phyloP scores from a whole-genome alignment of 2,113 vertebrate species.

The Artemisiospiza belli region DNA sequence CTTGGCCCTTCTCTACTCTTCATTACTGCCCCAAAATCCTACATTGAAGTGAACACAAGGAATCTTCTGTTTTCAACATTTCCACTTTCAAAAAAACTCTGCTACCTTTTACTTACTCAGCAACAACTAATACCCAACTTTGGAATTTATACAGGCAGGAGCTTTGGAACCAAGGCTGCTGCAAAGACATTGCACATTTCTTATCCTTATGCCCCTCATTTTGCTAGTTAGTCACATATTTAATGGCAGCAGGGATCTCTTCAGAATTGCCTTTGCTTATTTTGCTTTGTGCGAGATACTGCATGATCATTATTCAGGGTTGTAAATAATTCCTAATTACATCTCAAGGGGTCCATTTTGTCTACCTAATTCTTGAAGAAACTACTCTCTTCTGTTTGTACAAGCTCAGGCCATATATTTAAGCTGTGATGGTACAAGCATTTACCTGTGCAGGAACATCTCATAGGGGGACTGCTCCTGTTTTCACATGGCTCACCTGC shows the following conservation, averaged over 20 bases:
- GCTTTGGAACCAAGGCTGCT: neutral
- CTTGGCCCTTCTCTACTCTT: neutral
- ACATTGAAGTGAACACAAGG: neutral
- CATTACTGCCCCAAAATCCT: neutral
- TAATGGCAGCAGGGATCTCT: constrained; percentile 56
- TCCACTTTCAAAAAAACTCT: neutral
- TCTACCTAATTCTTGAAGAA: constrained; percentile 49
- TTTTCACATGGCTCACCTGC: neutral
- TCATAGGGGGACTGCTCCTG: neutral
- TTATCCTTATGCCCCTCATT: constrained; percentile 43
- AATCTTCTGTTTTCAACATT: neutral
- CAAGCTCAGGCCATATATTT: constrained; percentile 48
- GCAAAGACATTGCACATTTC: constrained; percentile 28
- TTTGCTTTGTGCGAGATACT: constrained; percentile 64
- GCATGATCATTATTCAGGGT: constrained; percentile 52
- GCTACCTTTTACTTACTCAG: neutral
- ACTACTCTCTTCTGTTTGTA: constrained; percentile 45
- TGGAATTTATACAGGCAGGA: neutral
- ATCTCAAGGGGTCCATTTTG: constrained; percentile 65
- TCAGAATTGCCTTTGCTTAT: constrained; percentile 60
- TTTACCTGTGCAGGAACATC: neutral
- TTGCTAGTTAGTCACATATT: constrained; percentile 66
- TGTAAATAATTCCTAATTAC: constrained; percentile 69
- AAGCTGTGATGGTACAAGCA: neutral
- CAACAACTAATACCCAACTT: neutral